Conservation (phyloP, 2,888 invertebrate genomes). For the Lithophane socia region DNA sequence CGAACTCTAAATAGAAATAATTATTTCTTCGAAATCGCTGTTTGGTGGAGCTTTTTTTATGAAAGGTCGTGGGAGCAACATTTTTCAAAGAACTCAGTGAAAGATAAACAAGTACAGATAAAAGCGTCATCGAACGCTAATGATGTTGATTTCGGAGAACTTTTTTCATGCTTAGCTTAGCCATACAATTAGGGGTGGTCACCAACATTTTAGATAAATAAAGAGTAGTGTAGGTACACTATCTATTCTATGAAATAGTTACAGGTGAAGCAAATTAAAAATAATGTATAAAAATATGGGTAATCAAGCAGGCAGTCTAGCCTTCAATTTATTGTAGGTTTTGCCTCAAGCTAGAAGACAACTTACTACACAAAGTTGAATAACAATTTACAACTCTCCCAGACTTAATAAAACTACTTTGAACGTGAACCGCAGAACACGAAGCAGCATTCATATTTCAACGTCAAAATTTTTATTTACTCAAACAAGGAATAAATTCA, state of each 20-base stretch:
- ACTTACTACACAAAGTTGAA: neutral
- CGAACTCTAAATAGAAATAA: neutral
- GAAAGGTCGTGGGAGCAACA: neutral
- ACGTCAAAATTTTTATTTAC: neutral
- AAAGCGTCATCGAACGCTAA: neutral
- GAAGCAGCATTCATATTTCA: conserved; percentile 1
- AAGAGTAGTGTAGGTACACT: neutral
- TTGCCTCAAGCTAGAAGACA: neutral
- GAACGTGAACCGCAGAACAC: neutral
- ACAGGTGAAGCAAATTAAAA: neutral
- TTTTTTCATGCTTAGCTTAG: neutral
- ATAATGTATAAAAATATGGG: neutral
- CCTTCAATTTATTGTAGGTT: neutral
- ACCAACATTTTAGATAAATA: neutral
- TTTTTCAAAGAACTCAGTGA: neutral
- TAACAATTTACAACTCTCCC: neutral
- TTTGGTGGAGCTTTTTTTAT: neutral
- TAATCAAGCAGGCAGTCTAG: neutral
- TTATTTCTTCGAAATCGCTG: neutral
- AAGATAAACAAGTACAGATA: neutral
- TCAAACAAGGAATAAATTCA: neutral
- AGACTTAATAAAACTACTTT: conserved; percentile 5
- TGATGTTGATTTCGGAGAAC: neutral
- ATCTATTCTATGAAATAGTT: neutral
- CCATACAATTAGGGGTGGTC: neutral